phyloP scores from a whole-genome alignment of 1,140 invertebrate genomes.

The Pseudoatta argentina region DNA sequence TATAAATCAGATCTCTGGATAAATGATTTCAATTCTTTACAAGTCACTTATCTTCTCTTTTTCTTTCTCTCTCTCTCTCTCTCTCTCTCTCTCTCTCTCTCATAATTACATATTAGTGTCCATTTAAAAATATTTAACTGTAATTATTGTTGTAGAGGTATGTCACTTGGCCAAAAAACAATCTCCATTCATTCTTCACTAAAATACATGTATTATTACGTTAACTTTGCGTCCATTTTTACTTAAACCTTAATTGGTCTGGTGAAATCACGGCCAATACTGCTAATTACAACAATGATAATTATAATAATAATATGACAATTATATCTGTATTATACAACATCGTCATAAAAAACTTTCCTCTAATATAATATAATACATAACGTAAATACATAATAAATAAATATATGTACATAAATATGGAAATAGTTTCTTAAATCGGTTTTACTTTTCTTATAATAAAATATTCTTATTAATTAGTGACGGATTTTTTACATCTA shows the following conservation, averaged over 20 bases:
- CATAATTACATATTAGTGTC: background rate
- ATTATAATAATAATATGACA: background rate
- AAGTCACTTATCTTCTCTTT: background rate
- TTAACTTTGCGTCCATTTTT: background rate
- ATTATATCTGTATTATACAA: slow-evolving; percentile 26
- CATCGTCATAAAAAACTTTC: slow-evolving; percentile 16
- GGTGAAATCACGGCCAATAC: slow-evolving; percentile 10
- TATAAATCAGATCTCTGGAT: slow-evolving; percentile 26
- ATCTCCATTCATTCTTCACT: background rate
- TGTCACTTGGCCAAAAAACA: slow-evolving; percentile 27
- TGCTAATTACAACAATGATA: background rate
- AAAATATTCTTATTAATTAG: slow-evolving; percentile 15
- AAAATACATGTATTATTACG: background rate
- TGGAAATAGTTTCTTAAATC: background rate
- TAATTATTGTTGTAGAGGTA: slow-evolving; percentile 24
- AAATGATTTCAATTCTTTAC: slow-evolving; percentile 1
- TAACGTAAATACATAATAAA: background rate
- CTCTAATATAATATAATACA: slow-evolving; percentile 31
- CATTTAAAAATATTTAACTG: slow-evolving; percentile 24
- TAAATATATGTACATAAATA: background rate
- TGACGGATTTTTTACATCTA: background rate
- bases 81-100: background rate
- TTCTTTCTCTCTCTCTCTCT: background rate
- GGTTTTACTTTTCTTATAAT: background rate
- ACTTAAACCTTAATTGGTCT: slow-evolving; percentile 29